Percentiles rank a stretch among this genome's conserved stretches.
phyloP scores from a whole-genome alignment of 2,113 vertebrate species.

The Silurus asotus region DNA sequence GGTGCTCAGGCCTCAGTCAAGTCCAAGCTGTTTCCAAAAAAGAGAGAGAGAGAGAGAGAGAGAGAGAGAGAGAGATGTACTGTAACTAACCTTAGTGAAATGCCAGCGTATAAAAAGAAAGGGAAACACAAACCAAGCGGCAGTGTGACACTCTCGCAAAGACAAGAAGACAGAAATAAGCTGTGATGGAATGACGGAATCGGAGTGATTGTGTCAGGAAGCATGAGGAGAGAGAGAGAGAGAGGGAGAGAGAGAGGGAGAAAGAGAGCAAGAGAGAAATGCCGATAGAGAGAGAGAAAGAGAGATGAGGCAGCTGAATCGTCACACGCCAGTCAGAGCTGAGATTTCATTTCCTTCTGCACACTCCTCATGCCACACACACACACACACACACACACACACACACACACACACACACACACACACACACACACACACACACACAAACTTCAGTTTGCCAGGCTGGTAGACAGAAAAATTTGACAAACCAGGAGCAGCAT shows the following conservation, averaged over 20 bases:
- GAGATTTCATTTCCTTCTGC: conserved; percentile 62
- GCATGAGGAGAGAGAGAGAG: background rate
- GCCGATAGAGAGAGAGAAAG: background rate
- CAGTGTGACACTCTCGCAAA: background rate
- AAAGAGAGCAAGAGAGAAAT: background rate
- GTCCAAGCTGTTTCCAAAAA: background rate
- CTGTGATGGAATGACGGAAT: conserved; percentile 6
- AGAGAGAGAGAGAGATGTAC: background rate
- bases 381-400: conserved; percentile 25
- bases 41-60: background rate
- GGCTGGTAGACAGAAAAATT: conserved; percentile 49
- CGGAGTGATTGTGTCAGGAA: background rate
- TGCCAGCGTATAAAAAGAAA: background rate
- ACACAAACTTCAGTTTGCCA: conserved; percentile 18
- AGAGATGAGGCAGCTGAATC: conserved; percentile 30
- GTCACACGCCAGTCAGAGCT: conserved; percentile 66
- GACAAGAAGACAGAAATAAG: conserved; percentile 13
- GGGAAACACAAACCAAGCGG: background rate
- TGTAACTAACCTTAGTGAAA: background rate
- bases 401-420: conserved; percentile 3
- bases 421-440: conserved; percentile 29
- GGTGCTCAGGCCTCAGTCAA: background rate
- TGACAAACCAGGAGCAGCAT: conserved; percentile 65
- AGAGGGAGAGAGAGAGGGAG: background rate
- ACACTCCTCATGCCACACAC: conserved; percentile 50